A percentile compares a stretch with the other conserved stretches of the same genome.
Conservation (phyloP, 2,113 vertebrate genomes). For the Tyrannus savana region DNA sequence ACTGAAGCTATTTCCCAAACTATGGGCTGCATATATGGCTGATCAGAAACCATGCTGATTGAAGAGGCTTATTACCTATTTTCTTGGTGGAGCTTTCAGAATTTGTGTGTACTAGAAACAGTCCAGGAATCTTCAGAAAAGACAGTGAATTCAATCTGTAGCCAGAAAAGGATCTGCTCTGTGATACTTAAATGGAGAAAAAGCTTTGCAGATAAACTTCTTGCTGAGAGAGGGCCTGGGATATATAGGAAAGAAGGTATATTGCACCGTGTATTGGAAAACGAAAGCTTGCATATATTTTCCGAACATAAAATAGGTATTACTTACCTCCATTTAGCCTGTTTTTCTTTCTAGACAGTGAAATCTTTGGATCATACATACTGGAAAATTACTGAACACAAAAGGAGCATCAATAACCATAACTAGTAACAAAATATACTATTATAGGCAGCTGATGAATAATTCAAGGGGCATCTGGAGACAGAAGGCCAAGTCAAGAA, state of each 20-base stretch:
- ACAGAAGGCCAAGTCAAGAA: background rate
- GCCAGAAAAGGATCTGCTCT: background rate
- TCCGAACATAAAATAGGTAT: background rate
- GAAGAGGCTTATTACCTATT: background rate
- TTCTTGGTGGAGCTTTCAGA: background rate
- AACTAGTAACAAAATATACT: background rate
- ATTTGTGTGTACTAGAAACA: background rate
- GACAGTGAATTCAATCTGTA: background rate
- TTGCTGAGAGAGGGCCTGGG: background rate
- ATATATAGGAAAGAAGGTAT: background rate
- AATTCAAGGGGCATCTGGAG: background rate
- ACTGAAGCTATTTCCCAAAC: background rate
- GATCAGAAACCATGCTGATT: background rate
- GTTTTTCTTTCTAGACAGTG: background rate
- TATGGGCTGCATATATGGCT: background rate
- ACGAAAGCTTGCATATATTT: background rate
- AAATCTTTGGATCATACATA: rapidly evolving
- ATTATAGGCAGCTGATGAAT: background rate
- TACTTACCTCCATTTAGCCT: background rate
- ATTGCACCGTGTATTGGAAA: background rate
- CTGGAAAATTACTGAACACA: background rate
- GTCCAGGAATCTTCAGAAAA: background rate
- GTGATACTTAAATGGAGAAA: background rate
- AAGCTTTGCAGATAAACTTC: background rate
- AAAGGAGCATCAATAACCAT: background rate